Percentiles rank a stretch among this genome's conserved stretches.
Evolutionary conservation across 2,113 vertebrate species (phyloP).

Genomic region (Sylvia atricapilla): DNA sequence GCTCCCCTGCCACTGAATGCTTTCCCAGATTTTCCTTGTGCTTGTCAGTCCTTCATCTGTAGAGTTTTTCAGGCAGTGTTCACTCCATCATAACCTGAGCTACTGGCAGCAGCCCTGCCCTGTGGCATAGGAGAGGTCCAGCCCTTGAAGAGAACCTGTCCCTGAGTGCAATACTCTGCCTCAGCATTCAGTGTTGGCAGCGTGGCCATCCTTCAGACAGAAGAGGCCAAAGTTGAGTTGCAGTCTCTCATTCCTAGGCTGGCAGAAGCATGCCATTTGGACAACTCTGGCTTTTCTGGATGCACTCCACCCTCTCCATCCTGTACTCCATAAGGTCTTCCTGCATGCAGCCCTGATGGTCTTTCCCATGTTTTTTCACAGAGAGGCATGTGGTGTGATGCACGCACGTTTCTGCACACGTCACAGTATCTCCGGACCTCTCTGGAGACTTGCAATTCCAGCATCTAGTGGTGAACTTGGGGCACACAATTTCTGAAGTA

Average conservation of each 20-base stretch:
- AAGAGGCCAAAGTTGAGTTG: background rate
- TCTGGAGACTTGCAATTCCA: background rate
- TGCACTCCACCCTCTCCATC: background rate
- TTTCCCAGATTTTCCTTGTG: background rate
- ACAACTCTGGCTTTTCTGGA: background rate
- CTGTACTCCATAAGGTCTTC: background rate
- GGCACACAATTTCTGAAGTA: background rate
- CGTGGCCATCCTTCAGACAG: fast-evolving
- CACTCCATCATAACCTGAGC: background rate
- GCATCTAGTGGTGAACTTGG: background rate
- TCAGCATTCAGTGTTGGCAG: fast-evolving
- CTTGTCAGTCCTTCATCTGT: background rate
- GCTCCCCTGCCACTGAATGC: background rate
- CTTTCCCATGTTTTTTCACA: background rate
- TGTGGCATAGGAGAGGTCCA: background rate
- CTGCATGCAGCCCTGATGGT: background rate
- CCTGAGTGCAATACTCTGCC: background rate
- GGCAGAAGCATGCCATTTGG: fast-evolving
- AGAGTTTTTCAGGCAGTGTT: background rate
- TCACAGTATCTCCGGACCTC: background rate
- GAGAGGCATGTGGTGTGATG: background rate
- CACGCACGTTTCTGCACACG: fast-evolving
- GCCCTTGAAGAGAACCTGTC: background rate
- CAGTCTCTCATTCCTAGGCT: background rate
- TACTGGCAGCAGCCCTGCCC: background rate